Evolutionary conservation across 2,113 vertebrate species (phyloP), one percentile per base, ranked within the genome.

Genomic region (Trichomycterus rosablanca): DNA sequence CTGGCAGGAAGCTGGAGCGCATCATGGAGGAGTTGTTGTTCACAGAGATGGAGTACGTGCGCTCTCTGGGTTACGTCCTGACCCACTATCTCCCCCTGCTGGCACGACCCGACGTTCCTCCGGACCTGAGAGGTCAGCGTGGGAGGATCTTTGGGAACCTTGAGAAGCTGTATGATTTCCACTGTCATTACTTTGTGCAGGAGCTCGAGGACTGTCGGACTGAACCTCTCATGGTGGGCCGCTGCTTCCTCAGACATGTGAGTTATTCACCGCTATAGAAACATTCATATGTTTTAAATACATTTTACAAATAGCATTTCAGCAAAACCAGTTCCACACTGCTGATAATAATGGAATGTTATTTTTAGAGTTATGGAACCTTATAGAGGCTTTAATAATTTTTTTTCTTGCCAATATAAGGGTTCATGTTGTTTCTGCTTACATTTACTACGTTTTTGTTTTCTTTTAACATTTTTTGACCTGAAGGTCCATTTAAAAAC

Each of bases 121-220:
- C 86, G 77, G 86, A 84, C 65, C 80, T 86, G 35, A 71, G 84
- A 66, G 87, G 87, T 42, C 88, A 88, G 63, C 83, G 83, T 55
- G 83, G 82, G 7, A 77, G 72, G 44, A 79, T 89, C 67, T 89
- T 89, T 4, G 84, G 87, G 2, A 89, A 88, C 74, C 68, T 88
- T 19, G 88, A 89, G 59, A 88, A 88, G 46, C 83, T 89, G 8
- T 77, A 85, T 1, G 81, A 86, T 53, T 89, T 89, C 73, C 88
- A 89, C 64, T 68, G 65, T 1, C 81, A 81, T 53, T 74, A 79
- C 52, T 89, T 89, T 68, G 68, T 85, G 19, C 67, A 74, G 16
- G 87, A 88, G 66, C 52, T 89, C 68, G 80, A 88, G 71, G 64
- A 56, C 63, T 83, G 85, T 19, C 19, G 65, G 32, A 55, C 39